phyloP scores from a whole-genome alignment of 1,140 invertebrate genomes.

The Homalodisca vitripennis region DNA sequence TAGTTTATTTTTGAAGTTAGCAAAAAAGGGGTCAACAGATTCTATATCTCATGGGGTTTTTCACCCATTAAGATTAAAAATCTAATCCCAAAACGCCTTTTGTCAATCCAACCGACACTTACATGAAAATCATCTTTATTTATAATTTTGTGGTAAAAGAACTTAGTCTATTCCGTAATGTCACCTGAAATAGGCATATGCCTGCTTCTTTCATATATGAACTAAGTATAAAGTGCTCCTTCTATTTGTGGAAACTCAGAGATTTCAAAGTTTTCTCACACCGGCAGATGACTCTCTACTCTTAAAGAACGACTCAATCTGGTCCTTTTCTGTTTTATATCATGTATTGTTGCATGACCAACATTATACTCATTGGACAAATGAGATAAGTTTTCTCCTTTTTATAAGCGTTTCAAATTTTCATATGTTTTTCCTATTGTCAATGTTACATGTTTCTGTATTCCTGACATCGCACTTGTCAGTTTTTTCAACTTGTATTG shows the following conservation, averaged over 20 bases:
- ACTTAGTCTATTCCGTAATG: background rate
- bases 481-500: background rate
- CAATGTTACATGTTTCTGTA: background rate
- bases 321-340: background rate
- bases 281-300: background rate
- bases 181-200: background rate
- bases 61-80: background rate
- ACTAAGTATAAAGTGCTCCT: background rate
- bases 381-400: background rate
- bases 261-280: no score
- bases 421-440: background rate
- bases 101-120: background rate
- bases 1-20: background rate
- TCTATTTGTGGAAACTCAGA: background rate
- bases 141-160: no score
- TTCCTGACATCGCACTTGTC: background rate
- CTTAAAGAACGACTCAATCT: no score
- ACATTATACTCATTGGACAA: background rate
- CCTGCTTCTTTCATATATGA: background rate
- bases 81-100: background rate
- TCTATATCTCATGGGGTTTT: background rate
- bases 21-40: background rate
- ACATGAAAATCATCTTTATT: background rate
- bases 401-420: background rate
- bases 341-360: background rate